These are phyloP conservation scores for Toxotes jaculatrix DNA, from an alignment of 2,113 vertebrate genomes.

Conservation along the genomic window DNA sequence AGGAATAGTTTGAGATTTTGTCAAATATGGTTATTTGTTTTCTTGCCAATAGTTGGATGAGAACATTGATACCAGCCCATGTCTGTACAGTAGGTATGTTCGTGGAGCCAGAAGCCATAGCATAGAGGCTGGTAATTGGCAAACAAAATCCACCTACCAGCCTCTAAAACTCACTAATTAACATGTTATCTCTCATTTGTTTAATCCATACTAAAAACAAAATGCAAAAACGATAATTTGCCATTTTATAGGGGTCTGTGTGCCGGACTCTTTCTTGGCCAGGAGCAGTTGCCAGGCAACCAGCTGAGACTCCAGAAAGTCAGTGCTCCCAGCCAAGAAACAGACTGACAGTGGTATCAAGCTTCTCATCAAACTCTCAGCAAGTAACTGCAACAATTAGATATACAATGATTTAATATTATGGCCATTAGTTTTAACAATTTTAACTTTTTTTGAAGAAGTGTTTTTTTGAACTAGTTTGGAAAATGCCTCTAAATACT, in stretches of 20 bases:
- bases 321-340: neutral
- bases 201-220: neutral
- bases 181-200: neutral
- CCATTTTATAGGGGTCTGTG: neutral
- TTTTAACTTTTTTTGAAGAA: too few species aligned
- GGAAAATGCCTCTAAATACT: too few species aligned
- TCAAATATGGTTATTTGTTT: neutral
- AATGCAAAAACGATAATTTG: neutral
- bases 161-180: neutral
- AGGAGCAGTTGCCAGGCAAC: conserved; percentile 18
- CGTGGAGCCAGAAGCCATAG: neutral
- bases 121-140: neutral
- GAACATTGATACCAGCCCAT: neutral
- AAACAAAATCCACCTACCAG: neutral
- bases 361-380: neutral
- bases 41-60: neutral
- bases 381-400: neutral
- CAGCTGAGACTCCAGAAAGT: conserved; percentile 17
- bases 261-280: conserved; percentile 11
- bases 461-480: too few species aligned
- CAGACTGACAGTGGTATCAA: neutral
- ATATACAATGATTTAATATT: too few species aligned
- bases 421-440: too few species aligned
- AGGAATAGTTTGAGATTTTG: neutral
- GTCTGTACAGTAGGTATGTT: neutral